phyloP scores from a whole-genome alignment of 35 echinoderm and acorn worm genomes.

The Lytechinus pictus region DNA sequence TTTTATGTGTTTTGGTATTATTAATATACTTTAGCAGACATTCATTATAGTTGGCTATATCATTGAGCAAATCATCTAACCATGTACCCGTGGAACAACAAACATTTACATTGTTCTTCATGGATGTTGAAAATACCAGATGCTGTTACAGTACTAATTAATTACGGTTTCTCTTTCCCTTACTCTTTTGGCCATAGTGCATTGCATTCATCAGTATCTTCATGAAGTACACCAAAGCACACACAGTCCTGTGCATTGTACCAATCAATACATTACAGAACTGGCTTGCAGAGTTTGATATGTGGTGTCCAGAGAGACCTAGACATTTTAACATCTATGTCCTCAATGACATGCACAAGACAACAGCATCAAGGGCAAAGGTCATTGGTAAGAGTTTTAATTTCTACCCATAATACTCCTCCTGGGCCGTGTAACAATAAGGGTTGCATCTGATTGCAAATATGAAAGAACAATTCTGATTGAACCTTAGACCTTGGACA shows the following conservation, averaged over 20 bases:
- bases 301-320: constrained; percentile 79
- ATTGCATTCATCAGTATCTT: constrained; percentile 86
- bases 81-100: too few relatives aligned
- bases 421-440: too few relatives aligned
- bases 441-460: too few relatives aligned
- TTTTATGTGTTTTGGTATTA: too few relatives aligned
- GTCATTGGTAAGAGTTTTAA: constrained; percentile 67
- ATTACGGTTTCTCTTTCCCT: neutral
- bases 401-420: too few relatives aligned
- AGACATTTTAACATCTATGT: constrained; percentile 74
- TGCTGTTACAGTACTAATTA: neutral
- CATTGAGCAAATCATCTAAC: too few relatives aligned
- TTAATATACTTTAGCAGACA: too few relatives aligned
- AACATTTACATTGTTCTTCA: too few relatives aligned
- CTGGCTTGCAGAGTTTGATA: constrained; percentile 97
- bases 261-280: constrained; percentile 99
- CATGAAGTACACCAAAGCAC: constrained; percentile 70
- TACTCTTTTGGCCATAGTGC: constrained; percentile 38
- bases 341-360: constrained; percentile 87
- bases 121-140: neutral
- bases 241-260: constrained; percentile 82
- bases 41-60: too few relatives aligned
- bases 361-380: constrained; percentile 76
- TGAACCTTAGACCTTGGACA: too few relatives aligned
- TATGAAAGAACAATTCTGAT: too few relatives aligned